Conservation (phyloP, 2,113 vertebrate species). For the Sitta europaea region DNA sequence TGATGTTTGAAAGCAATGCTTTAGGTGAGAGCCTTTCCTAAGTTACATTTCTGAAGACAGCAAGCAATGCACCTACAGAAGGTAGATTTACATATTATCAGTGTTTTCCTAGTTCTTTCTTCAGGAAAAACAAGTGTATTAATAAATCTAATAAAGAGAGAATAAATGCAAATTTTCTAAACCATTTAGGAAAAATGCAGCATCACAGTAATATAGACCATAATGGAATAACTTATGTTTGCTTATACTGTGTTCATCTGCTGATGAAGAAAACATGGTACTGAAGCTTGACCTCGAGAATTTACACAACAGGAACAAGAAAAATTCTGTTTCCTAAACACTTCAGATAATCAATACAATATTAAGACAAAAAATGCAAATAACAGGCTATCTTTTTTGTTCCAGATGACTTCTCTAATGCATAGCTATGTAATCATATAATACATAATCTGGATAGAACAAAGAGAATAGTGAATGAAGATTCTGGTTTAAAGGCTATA, state of each 20-base stretch:
- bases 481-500: not conserved
- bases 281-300: not conserved
- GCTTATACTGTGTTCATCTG: not conserved
- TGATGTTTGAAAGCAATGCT: constrained; percentile 87
- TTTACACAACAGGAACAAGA: not conserved
- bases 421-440: not conserved
- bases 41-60: not conserved
- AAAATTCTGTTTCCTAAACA: not conserved
- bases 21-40: constrained; percentile 73
- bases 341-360: not conserved
- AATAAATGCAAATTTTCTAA: not conserved
- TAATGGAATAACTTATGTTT: not conserved
- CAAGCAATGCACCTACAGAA: not conserved
- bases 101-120: not conserved
- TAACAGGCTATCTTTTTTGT: not conserved
- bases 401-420: not conserved
- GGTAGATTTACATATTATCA: not conserved
- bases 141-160: not conserved
- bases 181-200: not conserved
- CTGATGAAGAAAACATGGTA: not conserved
- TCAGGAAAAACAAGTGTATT: not conserved
- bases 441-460: not conserved
- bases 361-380: not conserved
- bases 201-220: not conserved
- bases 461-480: not conserved